Base-by-base conservation (phyloP, 1,140 invertebrate genomes). In the Cecropterus lyciades region DNA sequence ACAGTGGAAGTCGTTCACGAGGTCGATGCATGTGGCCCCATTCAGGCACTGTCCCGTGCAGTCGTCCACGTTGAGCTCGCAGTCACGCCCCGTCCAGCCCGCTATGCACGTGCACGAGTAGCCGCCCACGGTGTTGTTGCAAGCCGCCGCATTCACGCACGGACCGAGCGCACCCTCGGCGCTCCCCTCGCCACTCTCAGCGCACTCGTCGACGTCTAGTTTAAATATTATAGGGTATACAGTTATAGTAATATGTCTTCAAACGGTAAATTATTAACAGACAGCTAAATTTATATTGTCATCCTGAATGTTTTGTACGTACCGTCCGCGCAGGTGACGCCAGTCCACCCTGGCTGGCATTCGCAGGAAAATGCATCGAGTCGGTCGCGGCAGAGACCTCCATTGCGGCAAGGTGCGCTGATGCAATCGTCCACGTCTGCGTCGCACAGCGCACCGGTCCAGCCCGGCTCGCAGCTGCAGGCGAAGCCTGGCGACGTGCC, bases 31-130 rank as follows among this genome's bases (percentile, higher is more conserved):
- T 0, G 95, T 96, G 7, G 97, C 97, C 13, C 96, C 96, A 91
- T 98, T 95, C 70, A 95, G 93, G 89, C 97, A 99, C 78, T 98
- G 97, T 2, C 96, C 96, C 7, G 95, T 93, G 91, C 98, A 99
- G 84, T 96, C 96, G 86, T 98, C 95, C 81, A 98, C 97, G 87
- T 98, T 97, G 76, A 96, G 94, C 73, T 96, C 95, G 92, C 98
- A 99, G 73, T 96, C 95, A 84, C 96, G 95, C 14, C 95, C 97
- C 6, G 95, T 96, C 96, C 98, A 99, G 16, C 98, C 97, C 52
- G 95, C 94, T 40, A 95, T 92, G 87, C 96, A 96, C 72, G 95
- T 92, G 87, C 97, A 99, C 77, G 94, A 93, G 87, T 98, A 98
- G 59, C 97, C 96, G 0, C 98, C 98, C 1, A 95, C 94, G 24